Evolutionary conservation across 2,113 vertebrate species (phyloP), one percentile per base, ranked within the genome.

Genomic region (Herpailurus yagouaroundi): DNA sequence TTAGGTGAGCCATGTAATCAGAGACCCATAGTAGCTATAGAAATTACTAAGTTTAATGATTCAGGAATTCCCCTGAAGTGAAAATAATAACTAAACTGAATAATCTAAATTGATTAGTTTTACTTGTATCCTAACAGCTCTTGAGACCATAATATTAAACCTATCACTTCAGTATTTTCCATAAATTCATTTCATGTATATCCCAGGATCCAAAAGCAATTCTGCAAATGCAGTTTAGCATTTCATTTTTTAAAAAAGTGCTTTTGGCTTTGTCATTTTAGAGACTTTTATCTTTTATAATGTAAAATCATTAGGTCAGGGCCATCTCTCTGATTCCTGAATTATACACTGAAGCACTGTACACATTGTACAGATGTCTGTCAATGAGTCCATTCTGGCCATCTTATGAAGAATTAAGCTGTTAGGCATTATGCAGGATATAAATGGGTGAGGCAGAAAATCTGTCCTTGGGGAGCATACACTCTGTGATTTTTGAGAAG

Each of bases 101-200:
- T 97, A 96, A 92, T 94, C 83, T 96, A 90, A 96, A 89, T 94
- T 96, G 89, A 96, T 97, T 96, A 95, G 66, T 94, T 97, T 97
- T 97, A 81, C 68, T 84, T 83, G 15, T 90, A 77, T 97, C 68
- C 90, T 96, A 83, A 96, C n/a, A 90, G 81, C 89, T 94, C 89
- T 89, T 76, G 74, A 71, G 92, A 95, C 25, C 50, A 68, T 93
- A 82, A 93, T 94, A 97, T 96, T 96, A 95, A 96, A 96, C 50
- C 50, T 96, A 90, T 71, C 87, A 87, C 48, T 80, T 89, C 27
- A 95, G n/a, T 52, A 48, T 88, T 95, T 96, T 74, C 55, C 50
- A 88, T 96, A 83, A 86, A 94, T 92, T 96, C 41, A 92, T 86
- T 94, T 94, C 60, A 84, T 92, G 48, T 69, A 88, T 92, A 94